A percentile compares a stretch with the other conserved stretches of the same genome.
phyloP scores from a whole-genome alignment of 2,797 vertebrate genomes.

The Arctocebus calabarensis region DNA sequence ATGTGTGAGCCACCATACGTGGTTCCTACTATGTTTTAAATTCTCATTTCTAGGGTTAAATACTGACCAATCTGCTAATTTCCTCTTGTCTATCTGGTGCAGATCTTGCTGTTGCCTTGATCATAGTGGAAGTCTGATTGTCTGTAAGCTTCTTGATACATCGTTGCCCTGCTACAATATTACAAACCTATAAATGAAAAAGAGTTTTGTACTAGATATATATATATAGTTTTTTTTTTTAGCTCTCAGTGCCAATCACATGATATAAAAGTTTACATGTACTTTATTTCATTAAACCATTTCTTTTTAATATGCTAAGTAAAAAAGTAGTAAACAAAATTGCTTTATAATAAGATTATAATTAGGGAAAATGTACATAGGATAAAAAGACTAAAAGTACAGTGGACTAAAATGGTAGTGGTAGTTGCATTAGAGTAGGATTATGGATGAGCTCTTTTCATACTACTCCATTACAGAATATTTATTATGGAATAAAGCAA shows the following conservation, averaged over 20 bases:
- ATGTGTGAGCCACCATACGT: neutral
- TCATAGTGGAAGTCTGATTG: constrained; percentile 99
- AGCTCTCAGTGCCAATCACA: constrained; percentile 34
- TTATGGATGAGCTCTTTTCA: neutral
- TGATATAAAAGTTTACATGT: constrained; percentile 58
- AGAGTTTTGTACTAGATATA: neutral
- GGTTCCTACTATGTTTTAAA: neutral
- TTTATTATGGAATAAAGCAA: constrained; percentile 34
- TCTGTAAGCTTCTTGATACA: constrained; percentile 99
- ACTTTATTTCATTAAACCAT: constrained; percentile 34
- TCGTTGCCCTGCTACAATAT: constrained; percentile 98
- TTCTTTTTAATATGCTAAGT: constrained; percentile 66
- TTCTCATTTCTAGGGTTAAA: constrained; percentile 35
- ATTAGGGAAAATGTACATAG: constrained; percentile 43
- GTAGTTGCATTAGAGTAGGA: constrained; percentile 5
- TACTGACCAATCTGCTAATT: constrained; percentile 97
- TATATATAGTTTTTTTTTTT: neutral
- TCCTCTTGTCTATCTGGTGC: constrained; percentile 98
- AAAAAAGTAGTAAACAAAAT: constrained; percentile 62
- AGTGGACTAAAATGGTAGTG: constrained; percentile 35
- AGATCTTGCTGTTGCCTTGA: constrained; percentile 98
- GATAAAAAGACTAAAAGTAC: constrained; percentile 40
- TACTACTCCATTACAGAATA: constrained; percentile 39
- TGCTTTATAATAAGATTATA: neutral
- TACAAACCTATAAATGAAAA: constrained; percentile 93